Base-by-base conservation (phyloP, 2,113 vertebrate genomes). In the Lepidothrix coronata region DNA sequence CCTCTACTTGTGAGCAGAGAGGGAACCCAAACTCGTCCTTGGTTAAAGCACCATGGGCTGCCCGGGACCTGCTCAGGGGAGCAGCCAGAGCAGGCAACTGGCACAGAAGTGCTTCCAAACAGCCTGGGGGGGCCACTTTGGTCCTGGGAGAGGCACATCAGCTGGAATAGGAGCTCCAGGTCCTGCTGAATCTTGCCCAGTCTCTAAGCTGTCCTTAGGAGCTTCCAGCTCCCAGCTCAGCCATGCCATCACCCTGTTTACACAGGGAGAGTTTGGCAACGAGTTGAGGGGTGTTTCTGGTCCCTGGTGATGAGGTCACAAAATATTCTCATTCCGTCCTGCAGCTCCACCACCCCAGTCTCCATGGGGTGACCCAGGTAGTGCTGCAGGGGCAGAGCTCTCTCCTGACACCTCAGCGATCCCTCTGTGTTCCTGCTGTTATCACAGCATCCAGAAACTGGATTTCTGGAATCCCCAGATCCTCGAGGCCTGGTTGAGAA, bases 231-330 rank as follows among this genome's bases (percentile, higher is more conserved):
- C 31, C 68, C 70, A 31, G 58, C 16, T 61, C 41, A 71, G 51
- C 85, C 28, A 6, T 1, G 8, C 25, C 66, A 41, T 28, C 44
- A 37, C 33, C 30, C 51, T 19, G 28, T 14, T 71, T 22, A 13
- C 39, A 14, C 12, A 23, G 27, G 51, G 41, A 51, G 17, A 28
- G 30, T 17, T 12, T 5, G 0, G 71, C 17, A 25, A 43, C 1
- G 3, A 11, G 3, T 8, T 62, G 43, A 2, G 3, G 48, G 7
- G n/a, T 48, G n/a, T 4, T 72, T 49, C 71, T 77, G n/a, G 5
- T 7, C 11, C 8, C 37, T 35, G 27, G 18, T 46, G 46, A 20
- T 0, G 0, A 52, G 51, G 48, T 30, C 27, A 39, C 2, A 0
- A 13, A 74, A 24, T 43, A 58, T 24, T 46, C 37, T 52, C 11